phyloP scores from a whole-genome alignment of 1,140 invertebrate species.

The Temnothorax nylanderi region DNA sequence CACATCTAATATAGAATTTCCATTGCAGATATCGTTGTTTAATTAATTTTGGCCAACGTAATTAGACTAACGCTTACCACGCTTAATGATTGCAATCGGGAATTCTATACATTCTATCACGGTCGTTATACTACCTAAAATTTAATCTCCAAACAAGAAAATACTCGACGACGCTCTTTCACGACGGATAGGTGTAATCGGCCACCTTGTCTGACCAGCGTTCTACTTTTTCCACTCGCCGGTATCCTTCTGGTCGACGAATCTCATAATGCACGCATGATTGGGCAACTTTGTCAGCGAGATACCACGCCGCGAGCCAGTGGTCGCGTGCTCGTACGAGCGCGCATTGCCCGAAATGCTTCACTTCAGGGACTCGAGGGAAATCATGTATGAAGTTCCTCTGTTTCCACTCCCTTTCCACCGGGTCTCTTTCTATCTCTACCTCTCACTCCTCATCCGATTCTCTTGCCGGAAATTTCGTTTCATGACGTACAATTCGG shows the following conservation, averaged over 20 bases:
- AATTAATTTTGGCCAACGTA: slow-evolving; percentile 6
- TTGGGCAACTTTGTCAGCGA: slow-evolving; percentile 76
- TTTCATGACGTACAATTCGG: slow-evolving; percentile 71
- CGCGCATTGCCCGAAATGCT: slow-evolving; percentile 79
- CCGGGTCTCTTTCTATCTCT: slow-evolving; percentile 67
- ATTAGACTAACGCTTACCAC: slow-evolving; percentile 18
- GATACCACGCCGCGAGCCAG: slow-evolving; percentile 68
- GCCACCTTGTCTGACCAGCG: not conserved
- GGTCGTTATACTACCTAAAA: not conserved
- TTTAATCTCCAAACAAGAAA: slow-evolving; percentile 10
- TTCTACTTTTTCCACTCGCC: slow-evolving; percentile 49
- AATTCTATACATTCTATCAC: not conserved
- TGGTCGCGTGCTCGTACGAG: slow-evolving; percentile 67
- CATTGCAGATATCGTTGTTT: slow-evolving; percentile 8
- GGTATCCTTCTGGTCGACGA: slow-evolving; percentile 62
- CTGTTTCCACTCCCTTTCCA: slow-evolving; percentile 68
- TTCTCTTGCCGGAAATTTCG: slow-evolving; percentile 74
- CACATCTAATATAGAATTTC: slow-evolving; percentile 46
- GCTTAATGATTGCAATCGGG: slow-evolving; percentile 18
- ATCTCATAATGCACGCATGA: slow-evolving; percentile 79
- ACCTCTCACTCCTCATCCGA: slow-evolving; percentile 53
- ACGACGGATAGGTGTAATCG: slow-evolving; percentile 13
- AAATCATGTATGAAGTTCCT: slow-evolving; percentile 81
- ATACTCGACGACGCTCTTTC: not conserved
- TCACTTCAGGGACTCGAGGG: slow-evolving; percentile 79